A percentile compares a stretch with the other conserved stretches of the same genome.
These are phyloP conservation scores for Alloscopus bannaensis DNA, from an alignment of 2,888 invertebrate genomes.

Conservation along the genomic window DNA sequence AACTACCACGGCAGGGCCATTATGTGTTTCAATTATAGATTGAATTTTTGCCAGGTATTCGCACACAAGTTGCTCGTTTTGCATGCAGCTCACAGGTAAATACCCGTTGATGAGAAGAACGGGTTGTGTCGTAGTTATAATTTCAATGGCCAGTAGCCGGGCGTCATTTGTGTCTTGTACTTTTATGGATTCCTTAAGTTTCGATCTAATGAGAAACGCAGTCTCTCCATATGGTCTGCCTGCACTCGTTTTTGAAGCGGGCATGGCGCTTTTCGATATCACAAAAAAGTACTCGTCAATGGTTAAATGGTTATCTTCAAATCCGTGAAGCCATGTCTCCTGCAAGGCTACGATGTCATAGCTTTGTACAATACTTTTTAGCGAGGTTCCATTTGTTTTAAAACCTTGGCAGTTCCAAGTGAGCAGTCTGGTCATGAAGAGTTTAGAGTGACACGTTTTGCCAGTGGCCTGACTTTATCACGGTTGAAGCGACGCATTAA, in stretches of 20 bases:
- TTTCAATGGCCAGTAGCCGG: not conserved
- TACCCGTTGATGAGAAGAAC: slow-evolving; percentile 1
- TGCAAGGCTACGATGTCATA: slow-evolving; percentile 30
- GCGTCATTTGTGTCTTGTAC: not conserved
- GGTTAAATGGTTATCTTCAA: not conserved
- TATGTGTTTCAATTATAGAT: not conserved
- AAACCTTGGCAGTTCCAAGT: slow-evolving; percentile 35
- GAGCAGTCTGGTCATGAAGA: slow-evolving; percentile 16
- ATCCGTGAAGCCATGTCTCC: slow-evolving; percentile 31
- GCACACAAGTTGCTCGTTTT: not conserved
- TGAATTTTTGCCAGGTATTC: slow-evolving; percentile 7
- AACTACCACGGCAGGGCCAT: not conserved
- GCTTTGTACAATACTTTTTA: not conserved
- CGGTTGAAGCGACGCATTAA: not conserved
- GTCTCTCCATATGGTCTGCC: slow-evolving; percentile 28
- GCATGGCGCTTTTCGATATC: slow-evolving; percentile 13
- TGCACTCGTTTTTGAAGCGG: not conserved
- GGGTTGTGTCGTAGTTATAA: not conserved
- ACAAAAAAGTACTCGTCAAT: not conserved
- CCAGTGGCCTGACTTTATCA: not conserved
- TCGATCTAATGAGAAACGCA: not conserved
- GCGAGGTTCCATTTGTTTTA: slow-evolving; percentile 20
- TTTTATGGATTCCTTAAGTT: not conserved
- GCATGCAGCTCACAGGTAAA: slow-evolving; percentile 4
- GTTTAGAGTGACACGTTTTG: not conserved